These are phyloP conservation scores for Marmota monax DNA, from an alignment of 2,113 vertebrate genomes.

Conservation along the genomic window DNA sequence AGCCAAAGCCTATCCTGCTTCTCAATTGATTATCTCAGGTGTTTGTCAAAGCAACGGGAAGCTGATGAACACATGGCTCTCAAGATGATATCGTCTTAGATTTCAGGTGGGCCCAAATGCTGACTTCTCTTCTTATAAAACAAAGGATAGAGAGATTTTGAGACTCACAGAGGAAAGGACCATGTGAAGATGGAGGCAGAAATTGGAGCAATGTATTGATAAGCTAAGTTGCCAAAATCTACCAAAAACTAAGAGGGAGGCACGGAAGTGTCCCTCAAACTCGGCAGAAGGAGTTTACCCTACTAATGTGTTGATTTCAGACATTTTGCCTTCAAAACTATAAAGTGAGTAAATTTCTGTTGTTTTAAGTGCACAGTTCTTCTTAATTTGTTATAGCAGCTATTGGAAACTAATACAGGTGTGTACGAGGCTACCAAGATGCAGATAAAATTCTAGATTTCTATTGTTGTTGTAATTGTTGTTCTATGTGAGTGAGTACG, in stretches of 20 bases:
- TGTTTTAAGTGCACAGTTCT: background rate
- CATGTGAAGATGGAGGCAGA: background rate
- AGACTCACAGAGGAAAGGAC: background rate
- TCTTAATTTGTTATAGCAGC: background rate
- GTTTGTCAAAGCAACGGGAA: background rate
- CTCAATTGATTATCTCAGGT: background rate
- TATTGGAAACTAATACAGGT: background rate
- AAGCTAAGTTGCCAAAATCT: background rate
- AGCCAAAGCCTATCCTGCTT: background rate
- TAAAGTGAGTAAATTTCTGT: background rate
- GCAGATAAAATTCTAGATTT: background rate
- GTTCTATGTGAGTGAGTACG: background rate
- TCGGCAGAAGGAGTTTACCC: background rate
- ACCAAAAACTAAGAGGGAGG: background rate
- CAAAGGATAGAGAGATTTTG: background rate
- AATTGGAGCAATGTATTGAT: fast-evolving
- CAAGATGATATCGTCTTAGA: background rate
- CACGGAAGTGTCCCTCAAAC: fast-evolving
- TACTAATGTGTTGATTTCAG: background rate
- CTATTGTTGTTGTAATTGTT: background rate
- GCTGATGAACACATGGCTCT: background rate
- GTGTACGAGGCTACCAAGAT: background rate
- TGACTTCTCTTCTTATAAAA: background rate
- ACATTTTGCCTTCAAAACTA: background rate
- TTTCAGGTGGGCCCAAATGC: background rate